These are phyloP conservation scores for Anoncus sp. DNA, from an alignment of 2,888 invertebrate species.

Conservation along the genomic window DNA sequence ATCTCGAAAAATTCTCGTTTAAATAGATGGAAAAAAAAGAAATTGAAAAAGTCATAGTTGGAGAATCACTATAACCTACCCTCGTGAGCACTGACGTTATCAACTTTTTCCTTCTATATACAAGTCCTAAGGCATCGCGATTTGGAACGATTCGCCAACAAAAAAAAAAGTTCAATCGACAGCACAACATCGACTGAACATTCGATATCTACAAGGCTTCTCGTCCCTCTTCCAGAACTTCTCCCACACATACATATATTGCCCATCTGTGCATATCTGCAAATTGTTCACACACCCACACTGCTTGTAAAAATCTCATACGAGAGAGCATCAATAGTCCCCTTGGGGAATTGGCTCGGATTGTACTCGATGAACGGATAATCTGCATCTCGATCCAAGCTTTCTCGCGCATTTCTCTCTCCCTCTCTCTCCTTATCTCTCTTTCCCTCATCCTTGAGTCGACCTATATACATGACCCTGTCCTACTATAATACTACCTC, in stretches of 20 bases:
- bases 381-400: constrained; percentile 62
- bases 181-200: background rate
- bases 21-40: background rate
- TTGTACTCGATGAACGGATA: constrained; percentile 60
- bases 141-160: background rate
- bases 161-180: background rate
- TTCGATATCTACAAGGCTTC: background rate
- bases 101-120: background rate
- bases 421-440: too few species aligned
- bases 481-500: constrained; percentile 28
- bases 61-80: background rate
- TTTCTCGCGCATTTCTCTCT: constrained; percentile 21
- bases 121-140: background rate
- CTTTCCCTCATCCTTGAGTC: too few species aligned
- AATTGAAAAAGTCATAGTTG: background rate
- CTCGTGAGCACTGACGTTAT: background rate
- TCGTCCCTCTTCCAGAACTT: background rate
- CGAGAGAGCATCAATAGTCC: constrained; percentile 25
- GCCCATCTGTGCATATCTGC: background rate
- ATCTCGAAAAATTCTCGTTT: background rate
- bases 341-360: constrained; percentile 59
- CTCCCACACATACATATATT: background rate
- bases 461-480: constrained; percentile 24
- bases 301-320: constrained; percentile 56
- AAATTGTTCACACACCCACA: constrained; percentile 30